Evolutionary conservation across 2,888 invertebrate species (phyloP), one percentile per base, ranked within the genome.

Genomic region (Andricus quercusramuli): DNA sequence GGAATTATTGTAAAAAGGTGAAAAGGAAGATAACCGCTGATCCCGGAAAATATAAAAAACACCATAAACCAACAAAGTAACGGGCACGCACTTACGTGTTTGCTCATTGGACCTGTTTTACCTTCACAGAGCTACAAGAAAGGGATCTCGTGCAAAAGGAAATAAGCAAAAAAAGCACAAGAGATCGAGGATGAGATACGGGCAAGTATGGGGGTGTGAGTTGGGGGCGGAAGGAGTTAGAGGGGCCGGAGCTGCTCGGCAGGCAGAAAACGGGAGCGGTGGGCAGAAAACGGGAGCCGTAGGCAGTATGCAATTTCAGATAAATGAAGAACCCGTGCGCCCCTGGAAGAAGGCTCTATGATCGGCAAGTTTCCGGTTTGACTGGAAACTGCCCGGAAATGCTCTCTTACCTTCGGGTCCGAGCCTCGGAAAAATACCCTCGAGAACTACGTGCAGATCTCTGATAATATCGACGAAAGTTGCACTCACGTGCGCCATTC

Each of bases 301-400:
- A 86, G 86, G 85, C 87, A 86, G 87, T 85, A 87, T 87, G 87
- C 88, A 88, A 89, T 88, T 87, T 89, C 85, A 88, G 88, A 89
- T 87, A 87, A 88, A 89, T 87, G 86, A 86, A 85, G 84, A 84
- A 83, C 79, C 83, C 86, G 88, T 86, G 87, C 85, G 78, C 80
- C 79, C 68, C 79, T 83, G 80, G 77, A 62, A 68, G 80, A 80
- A 79, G 82, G 82, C 56, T 81, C 4, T 17, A 79, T 77, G 82
- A 84, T 84, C 83, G 80, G 83, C 81, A 81, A 82, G 81, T 81
- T 80, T 80, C 79, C 82, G 82, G 65, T 65, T 65, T 37, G 65
- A 65, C 37, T 65, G 25, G 37, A 65, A 65, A 65, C 65, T 65
- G 65, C 9, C 65, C 65, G 65, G 65, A 37, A 29, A 65, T 29